phyloP scores from a whole-genome alignment of 35 echinoderm and acorn worm genomes.

The Ptychodera flava region DNA sequence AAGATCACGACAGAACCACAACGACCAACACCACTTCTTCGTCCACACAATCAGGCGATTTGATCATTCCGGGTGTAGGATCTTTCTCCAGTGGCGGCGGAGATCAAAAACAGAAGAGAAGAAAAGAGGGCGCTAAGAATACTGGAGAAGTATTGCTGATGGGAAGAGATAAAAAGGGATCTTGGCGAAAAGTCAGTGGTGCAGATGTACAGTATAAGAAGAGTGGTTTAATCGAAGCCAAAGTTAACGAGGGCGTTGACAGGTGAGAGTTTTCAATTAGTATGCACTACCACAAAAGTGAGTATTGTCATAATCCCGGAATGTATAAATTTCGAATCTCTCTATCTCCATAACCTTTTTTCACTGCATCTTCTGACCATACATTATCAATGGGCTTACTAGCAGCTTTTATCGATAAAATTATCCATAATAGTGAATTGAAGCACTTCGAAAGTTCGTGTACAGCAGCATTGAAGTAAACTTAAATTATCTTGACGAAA shows the following conservation, averaged over 20 bases:
- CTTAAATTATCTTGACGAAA: no score
- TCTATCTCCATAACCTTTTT: no score
- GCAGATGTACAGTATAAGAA: background rate
- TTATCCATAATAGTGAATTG: no score
- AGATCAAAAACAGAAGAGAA: background rate
- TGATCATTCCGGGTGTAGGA: background rate
- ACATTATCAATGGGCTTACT: no score
- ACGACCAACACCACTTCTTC: background rate
- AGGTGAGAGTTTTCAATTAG: no score
- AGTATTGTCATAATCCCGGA: no score
- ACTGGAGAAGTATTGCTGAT: background rate
- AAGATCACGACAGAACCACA: background rate
- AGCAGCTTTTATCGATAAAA: no score
- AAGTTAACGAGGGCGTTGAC: background rate
- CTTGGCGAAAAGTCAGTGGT: background rate
- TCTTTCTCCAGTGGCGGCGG: background rate
- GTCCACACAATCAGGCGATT: background rate
- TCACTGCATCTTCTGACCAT: no score
- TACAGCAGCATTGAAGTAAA: no score
- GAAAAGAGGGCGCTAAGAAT: background rate
- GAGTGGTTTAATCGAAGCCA: background rate
- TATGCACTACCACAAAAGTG: no score
- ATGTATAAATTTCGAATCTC: no score
- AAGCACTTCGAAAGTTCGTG: no score
- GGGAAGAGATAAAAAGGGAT: background rate